Evolutionary conservation across 1,140 invertebrate genomes (phyloP).

Genomic region (Drosophila lacertosa): DNA sequence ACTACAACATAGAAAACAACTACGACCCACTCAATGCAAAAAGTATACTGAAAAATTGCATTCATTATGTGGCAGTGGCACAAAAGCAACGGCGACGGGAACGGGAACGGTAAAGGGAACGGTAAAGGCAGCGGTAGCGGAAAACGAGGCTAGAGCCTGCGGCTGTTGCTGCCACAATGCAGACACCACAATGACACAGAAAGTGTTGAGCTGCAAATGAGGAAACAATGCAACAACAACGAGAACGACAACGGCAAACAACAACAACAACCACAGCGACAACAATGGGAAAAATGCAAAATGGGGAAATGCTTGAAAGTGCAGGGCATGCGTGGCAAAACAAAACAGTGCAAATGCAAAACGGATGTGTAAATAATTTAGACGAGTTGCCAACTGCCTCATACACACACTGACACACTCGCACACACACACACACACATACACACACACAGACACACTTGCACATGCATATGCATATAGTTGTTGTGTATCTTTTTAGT

Average conservation of each 20-base stretch:
- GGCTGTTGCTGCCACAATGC: constrained; percentile 42
- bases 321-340: constrained; percentile 67
- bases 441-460: constrained; percentile 12
- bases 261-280: background rate
- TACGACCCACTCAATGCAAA: constrained; percentile 54
- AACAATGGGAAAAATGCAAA: constrained; percentile 49
- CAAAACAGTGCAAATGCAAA: constrained; percentile 75
- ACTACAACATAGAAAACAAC: background rate
- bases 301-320: constrained; percentile 67
- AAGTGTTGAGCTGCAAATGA: constrained; percentile 81
- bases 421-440: constrained; percentile 32
- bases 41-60: constrained; percentile 63
- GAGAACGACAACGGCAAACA: constrained; percentile 15
- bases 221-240: constrained; percentile 72
- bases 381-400: constrained; percentile 64
- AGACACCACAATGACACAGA: constrained; percentile 77
- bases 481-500: constrained; percentile 78
- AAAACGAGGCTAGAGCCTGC: constrained; percentile 67
- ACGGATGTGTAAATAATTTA: constrained; percentile 83
- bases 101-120: background rate
- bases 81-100: constrained; percentile 28
- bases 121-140: constrained; percentile 14
- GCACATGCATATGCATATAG: constrained; percentile 13
- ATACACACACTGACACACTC: constrained; percentile 27
- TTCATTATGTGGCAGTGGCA: constrained; percentile 75